Base-by-base conservation (phyloP, 1,140 invertebrate genomes). In the Pachyrhynchus sulphureomaculatus region DNA sequence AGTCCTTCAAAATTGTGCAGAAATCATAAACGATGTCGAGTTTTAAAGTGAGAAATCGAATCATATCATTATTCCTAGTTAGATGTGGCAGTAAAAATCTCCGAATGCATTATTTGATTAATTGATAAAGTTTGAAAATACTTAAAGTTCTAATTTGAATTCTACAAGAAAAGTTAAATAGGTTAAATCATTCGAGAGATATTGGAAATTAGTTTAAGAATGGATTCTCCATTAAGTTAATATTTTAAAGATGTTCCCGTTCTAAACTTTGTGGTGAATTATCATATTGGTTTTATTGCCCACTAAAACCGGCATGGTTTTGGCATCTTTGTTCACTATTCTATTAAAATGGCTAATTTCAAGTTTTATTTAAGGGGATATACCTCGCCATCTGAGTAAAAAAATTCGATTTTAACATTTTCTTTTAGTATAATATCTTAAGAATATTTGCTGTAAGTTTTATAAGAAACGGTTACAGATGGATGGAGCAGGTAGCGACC, bases 51-150 rank as follows among this genome's bases (percentile, higher is more conserved):
- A 20, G 33, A 51, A 34, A 51, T 51, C 48, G 18, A 13, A n/a
- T 51, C 17, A 20, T 36, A 51, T 36, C 32, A n/a, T 36, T 51
- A 51, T 36, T 48, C 29, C 32, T 21, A 32, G 15, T 36, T 20
- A 34, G 33, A 36, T 21, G 15, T 21, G 34, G 20, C 15, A 24
- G 34, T 23, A 53, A 53, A 53, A 53, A 53, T 53, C 51, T n/a
- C 15, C 23, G 36, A 53, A 53, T 53, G 51, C 51, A 41, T 41
- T 53, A 53, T 41, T 53, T 53, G 51, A 53, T 53, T 55, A 55
- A 55, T 55, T 41, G 52, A 32, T 41, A 54, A 54, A 54, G 36
- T 54, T 54, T 12, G 18, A 26, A 34, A 55, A 55, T 42, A 41
- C 39, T 55, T 55, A 33, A 55, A 44, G 26, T 44, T 55, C 18